A percentile compares a stretch with the other conserved stretches of the same genome.
Conservation (phyloP, 2,888 invertebrate genomes). For the Drosophila setosimentum region DNA sequence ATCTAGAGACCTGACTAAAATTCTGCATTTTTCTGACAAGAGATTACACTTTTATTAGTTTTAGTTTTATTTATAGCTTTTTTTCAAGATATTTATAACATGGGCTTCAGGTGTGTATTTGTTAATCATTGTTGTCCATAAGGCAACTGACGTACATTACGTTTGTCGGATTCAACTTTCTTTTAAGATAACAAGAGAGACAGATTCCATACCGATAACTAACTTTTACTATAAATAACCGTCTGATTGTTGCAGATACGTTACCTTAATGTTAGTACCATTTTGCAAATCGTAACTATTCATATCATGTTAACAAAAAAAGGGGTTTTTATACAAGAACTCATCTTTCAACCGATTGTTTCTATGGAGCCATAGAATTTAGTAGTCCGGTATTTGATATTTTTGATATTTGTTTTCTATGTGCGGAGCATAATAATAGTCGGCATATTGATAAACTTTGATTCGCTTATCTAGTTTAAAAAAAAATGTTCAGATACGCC, state of each 20-base stretch:
- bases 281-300: not conserved
- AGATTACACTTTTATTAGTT: not conserved
- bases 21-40: too few relatives aligned
- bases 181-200: not conserved
- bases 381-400: not conserved
- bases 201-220: too few relatives aligned
- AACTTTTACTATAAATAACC: not conserved
- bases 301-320: not conserved
- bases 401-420: not conserved
- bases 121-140: not conserved
- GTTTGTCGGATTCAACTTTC: not conserved
- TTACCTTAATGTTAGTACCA: not conserved
- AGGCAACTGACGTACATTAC: too few relatives aligned
- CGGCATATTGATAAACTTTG: too few relatives aligned
- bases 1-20: not conserved
- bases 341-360: not conserved
- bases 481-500: too few relatives aligned
- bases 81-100: not conserved
- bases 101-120: not conserved
- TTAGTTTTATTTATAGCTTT: too few relatives aligned
- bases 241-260: not conserved
- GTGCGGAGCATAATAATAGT: not conserved
- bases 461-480: too few relatives aligned
- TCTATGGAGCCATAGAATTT: not conserved
- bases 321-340: not conserved